A percentile compares a stretch with the other conserved stretches of the same genome.
phyloP scores from a whole-genome alignment of 1,140 invertebrate species.

The Scaptomyza hsui region DNA sequence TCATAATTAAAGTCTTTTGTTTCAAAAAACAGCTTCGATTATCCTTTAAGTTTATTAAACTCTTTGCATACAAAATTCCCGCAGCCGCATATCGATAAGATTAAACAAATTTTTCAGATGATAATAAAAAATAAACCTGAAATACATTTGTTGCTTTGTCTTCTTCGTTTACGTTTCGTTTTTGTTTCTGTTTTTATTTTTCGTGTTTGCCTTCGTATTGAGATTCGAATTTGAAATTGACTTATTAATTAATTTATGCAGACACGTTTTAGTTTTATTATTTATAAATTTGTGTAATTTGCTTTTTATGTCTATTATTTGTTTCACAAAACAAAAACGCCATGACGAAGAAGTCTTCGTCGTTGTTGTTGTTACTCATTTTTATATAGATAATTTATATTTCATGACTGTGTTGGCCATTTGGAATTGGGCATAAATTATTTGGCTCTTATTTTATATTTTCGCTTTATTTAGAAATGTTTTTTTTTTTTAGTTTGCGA shows the following conservation, averaged over 20 bases:
- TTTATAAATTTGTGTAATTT: conserved; percentile 82
- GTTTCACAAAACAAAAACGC: conserved; percentile 29
- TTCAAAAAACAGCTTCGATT: conserved; percentile 7
- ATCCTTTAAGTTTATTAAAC: conserved; percentile 39
- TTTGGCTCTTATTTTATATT: conserved; percentile 60
- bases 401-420: conserved; percentile 55
- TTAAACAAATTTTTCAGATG: neutral
- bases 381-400: conserved; percentile 39
- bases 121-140: conserved; percentile 29
- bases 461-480: conserved; percentile 62
- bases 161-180: conserved; percentile 19
- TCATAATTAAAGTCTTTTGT: neutral
- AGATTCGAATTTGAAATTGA: conserved; percentile 63
- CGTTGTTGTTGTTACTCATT: conserved; percentile 22
- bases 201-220: conserved; percentile 39
- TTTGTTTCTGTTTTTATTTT: conserved; percentile 26
- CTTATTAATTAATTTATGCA: conserved; percentile 84
- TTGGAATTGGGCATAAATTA: conserved; percentile 76
- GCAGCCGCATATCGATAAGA: conserved; percentile 3
- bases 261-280: conserved; percentile 84
- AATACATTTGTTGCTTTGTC: conserved; percentile 36
- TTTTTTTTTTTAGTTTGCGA: conserved; percentile 40
- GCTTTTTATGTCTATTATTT: conserved; percentile 53
- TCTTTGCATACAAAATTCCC: neutral
- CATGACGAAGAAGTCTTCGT: conserved; percentile 31